A percentile compares a stretch with the other conserved stretches of the same genome.
Evolutionary conservation across 1,140 invertebrate genomes (phyloP).

Genomic region (Dinoponera quadriceps): DNA sequence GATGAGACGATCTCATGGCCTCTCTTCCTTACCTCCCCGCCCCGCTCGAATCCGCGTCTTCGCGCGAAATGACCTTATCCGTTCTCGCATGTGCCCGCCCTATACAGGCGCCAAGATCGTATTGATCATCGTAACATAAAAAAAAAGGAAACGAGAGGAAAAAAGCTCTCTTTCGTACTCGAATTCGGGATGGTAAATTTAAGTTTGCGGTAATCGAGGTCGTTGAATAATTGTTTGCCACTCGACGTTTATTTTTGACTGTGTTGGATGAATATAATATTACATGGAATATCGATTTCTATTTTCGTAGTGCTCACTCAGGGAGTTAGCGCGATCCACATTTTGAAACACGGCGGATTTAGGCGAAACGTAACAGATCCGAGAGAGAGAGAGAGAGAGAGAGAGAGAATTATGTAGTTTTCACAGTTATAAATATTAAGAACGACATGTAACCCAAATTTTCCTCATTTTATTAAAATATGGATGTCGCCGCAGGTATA

Average conservation of each 20-base stretch:
- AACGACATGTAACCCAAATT: neutral
- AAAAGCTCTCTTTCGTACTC: no score
- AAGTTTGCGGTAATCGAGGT: neutral
- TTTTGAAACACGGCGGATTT: neutral
- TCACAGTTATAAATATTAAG: neutral
- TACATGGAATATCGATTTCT: neutral
- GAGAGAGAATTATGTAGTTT: no score
- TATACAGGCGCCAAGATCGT: constrained; percentile 5
- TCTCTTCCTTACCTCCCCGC: constrained; percentile 25
- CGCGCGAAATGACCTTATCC: constrained; percentile 34
- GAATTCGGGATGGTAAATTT: neutral
- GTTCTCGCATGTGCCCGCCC: neutral
- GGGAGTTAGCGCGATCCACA: neutral
- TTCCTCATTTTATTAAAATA: constrained; percentile 9
- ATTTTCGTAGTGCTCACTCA: constrained; percentile 1
- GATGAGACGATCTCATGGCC: constrained; percentile 74
- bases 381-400: neutral
- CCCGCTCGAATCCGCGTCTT: constrained; percentile 29
- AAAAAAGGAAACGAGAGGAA: neutral
- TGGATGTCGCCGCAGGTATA: neutral
- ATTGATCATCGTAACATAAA: neutral
- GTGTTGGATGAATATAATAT: neutral
- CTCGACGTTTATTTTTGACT: neutral
- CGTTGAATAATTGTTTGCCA: neutral
- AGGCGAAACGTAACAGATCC: neutral